These are phyloP conservation scores for Diachrysia chrysitis DNA, from an alignment of 2,888 invertebrate genomes.

Conservation along the genomic window DNA sequence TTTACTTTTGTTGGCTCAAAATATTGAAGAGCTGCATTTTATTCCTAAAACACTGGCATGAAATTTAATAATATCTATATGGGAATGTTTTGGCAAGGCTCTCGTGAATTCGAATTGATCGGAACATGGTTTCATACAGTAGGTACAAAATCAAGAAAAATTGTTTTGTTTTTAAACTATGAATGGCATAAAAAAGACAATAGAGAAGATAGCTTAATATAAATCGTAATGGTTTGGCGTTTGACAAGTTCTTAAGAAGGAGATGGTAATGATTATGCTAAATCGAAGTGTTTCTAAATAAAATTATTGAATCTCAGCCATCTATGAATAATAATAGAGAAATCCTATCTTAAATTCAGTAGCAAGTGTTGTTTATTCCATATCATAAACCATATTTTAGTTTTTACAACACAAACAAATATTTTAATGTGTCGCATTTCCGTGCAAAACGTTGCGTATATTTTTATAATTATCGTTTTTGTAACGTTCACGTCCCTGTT, in stretches of 20 bases:
- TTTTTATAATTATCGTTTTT: constrained; percentile 31
- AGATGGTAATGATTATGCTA: no score
- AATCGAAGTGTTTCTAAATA: no score
- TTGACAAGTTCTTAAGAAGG: no score
- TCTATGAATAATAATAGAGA: no score
- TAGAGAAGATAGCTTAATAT: no score
- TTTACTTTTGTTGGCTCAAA: no score
- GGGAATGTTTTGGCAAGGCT: constrained; percentile 25
- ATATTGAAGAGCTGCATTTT: constrained; percentile 15
- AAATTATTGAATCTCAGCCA: no score
- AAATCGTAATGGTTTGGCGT: no score
- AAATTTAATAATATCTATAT: constrained; percentile 8
- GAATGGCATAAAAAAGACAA: no score
- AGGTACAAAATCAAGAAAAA: neutral
- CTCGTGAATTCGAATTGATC: constrained; percentile 8
- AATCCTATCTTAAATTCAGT: no score
- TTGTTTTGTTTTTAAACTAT: no score
- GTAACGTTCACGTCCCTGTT: constrained; percentile 30
- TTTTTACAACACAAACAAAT: neutral
- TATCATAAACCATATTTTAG: neutral
- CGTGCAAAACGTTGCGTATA: constrained; percentile 12
- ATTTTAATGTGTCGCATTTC: constrained; percentile 5
- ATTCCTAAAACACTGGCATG: constrained; percentile 16
- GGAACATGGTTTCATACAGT: neutral
- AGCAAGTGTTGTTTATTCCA: neutral